Evolutionary conservation across 2,797 vertebrate species (phyloP).

Genomic region (Lycodopsis pacificus): DNA sequence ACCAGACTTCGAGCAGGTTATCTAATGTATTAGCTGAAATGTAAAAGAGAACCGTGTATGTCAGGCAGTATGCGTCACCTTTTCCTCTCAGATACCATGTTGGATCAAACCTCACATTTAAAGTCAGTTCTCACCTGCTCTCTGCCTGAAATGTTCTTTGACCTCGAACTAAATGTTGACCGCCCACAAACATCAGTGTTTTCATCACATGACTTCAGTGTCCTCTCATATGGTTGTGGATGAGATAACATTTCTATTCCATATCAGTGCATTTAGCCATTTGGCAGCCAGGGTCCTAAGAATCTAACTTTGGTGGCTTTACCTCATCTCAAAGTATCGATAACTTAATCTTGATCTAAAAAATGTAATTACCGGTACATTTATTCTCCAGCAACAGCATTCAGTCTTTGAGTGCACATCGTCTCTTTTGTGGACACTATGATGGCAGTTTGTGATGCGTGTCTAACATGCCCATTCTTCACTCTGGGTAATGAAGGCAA

Average conservation of each 20-base stretch:
- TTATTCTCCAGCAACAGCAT: neutral
- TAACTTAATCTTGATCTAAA: neutral
- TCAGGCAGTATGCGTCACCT: neutral
- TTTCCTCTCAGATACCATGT: neutral
- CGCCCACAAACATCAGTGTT: neutral
- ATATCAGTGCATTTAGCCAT: neutral
- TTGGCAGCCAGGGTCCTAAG: constrained; percentile 1
- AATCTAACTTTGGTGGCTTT: neutral
- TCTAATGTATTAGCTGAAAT: no score
- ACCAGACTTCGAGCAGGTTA: neutral
- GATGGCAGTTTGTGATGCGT: no score
- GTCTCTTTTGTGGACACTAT: no score
- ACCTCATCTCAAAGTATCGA: neutral
- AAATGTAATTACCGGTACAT: neutral
- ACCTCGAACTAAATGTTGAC: neutral
- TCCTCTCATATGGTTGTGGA: no score
- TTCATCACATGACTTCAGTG: neutral
- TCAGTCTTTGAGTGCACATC: neutral
- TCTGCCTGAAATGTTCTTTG: neutral
- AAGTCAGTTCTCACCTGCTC: neutral
- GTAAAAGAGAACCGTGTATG: neutral
- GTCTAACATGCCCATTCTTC: no score
- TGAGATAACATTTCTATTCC: neutral
- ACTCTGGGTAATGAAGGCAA: no score
- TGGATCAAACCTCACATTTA: neutral